A percentile compares a stretch with the other conserved stretches of the same genome.
phyloP scores from a whole-genome alignment of 2,888 invertebrate genomes.

The Euzetes globulus region DNA sequence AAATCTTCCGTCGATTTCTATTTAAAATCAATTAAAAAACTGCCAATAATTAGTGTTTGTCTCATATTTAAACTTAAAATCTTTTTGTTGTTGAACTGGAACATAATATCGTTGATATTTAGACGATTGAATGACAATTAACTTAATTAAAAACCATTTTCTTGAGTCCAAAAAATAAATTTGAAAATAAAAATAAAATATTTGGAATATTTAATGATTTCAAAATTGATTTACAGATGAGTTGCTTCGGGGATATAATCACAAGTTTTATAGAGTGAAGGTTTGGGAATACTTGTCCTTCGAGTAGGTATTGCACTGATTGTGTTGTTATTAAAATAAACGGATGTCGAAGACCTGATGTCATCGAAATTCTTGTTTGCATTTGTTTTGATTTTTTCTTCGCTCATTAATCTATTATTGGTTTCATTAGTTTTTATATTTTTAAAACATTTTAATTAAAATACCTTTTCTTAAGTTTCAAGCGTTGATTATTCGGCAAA shows the following conservation, averaged over 20 bases:
- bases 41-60: not conserved
- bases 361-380: not conserved
- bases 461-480: conserved; percentile 6
- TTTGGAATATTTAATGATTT: not conserved
- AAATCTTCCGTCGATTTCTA: not conserved
- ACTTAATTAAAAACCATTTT: no score
- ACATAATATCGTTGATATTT: no score
- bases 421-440: not conserved
- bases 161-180: no score
- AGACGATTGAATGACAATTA: no score
- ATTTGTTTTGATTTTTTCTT: not conserved
- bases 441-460: not conserved
- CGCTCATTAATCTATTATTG: not conserved
- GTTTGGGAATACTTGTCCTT: conserved; percentile 17
- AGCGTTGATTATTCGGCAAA: conserved; percentile 10
- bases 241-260: conserved; percentile 13
- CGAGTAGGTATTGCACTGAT: not conserved
- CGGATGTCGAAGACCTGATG: not conserved
- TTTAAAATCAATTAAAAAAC: not conserved
- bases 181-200: no score
- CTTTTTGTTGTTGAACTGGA: no score
- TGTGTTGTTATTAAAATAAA: not conserved
- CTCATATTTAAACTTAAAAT: no score
- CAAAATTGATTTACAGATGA: not conserved
- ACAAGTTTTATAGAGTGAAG: not conserved